Conservation (phyloP, 2,888 invertebrate species). For the Andrena haemorrhoa region DNA sequence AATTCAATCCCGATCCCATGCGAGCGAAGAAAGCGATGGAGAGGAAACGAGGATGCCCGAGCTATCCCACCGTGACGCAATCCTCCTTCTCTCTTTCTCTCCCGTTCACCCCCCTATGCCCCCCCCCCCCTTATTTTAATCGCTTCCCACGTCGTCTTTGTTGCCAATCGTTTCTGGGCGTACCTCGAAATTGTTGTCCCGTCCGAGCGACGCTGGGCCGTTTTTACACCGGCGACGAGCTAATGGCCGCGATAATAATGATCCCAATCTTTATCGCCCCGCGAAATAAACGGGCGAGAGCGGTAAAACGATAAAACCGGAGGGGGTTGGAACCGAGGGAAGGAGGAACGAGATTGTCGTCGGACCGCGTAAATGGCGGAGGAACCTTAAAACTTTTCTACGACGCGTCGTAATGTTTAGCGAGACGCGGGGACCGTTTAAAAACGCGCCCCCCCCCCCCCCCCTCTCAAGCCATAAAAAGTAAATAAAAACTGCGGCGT, state of each 20-base stretch:
- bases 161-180: slow-evolving; percentile 41
- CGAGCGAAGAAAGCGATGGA: not conserved
- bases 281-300: slow-evolving; percentile 58
- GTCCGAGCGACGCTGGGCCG: slow-evolving; percentile 46
- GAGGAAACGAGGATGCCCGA: not conserved
- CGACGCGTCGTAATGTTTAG: slow-evolving; percentile 69
- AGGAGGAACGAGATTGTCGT: slow-evolving; percentile 51
- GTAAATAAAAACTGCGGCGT: slow-evolving; percentile 68
- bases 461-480: slow-evolving; percentile 22
- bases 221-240: slow-evolving; percentile 53
- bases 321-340: not conserved
- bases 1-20: slow-evolving; percentile 52
- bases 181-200: slow-evolving; percentile 69
- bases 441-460: slow-evolving; percentile 36
- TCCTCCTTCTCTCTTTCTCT: not conserved
- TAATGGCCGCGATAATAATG: slow-evolving; percentile 69
- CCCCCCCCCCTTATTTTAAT: slow-evolving; percentile 31
- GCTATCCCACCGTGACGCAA: slow-evolving; percentile 22
- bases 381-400: slow-evolving; percentile 71
- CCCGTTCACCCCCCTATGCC: not conserved
- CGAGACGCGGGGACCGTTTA: slow-evolving; percentile 65
- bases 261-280: slow-evolving; percentile 68
- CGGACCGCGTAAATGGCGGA: slow-evolving; percentile 51
- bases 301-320: slow-evolving; percentile 69
- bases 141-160: slow-evolving; percentile 51